Evolutionary conservation across 2,113 vertebrate species (phyloP), one percentile per base, ranked within the genome.

Genomic region (Motacilla alba): DNA sequence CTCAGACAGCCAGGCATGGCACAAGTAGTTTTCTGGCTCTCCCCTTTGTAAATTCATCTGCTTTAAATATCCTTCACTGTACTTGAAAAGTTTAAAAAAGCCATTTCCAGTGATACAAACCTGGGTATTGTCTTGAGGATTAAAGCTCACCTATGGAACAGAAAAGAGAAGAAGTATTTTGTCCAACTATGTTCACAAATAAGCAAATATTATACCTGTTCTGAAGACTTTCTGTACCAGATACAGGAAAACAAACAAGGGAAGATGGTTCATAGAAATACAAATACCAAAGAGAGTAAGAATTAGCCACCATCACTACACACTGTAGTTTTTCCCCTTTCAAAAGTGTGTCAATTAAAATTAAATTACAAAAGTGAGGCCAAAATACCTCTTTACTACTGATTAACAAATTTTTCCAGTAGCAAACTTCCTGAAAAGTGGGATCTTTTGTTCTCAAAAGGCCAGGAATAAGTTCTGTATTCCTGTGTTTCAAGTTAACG

Each of bases 81-180:
- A 99, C 74, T 98, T 98, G 75, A 99, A 98, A 26, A 99, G 95
- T 95, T 99, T 99, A 80, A 99, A 99, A 70, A 99, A 97, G 12
- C 99, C 97, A 13, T 93, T 96, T 79, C 99, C 99, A 30, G 98
- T 99, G 80, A 99, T 95, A 96, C 99, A 99, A 66, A 99, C 63
- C 95, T 98, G 98, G 41, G 97, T 96, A 84, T 98, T 99, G 97
- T 99, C 98, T 78, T 98, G 97, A 53, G 99, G 99, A 93, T 97
- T 99, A 96, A 99, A 99, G 97, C 98, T 99, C 90, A 99, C 98
- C 99, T 99, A 94, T 2, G 78, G 79, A 89, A 79, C 35, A 82
- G 87, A 80, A 88, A 72, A 70, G 28, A 91, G 53, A 91, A 56
- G 63, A 81, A 37, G 21, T 52, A 39, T 35, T 89, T 88, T 82